Base-by-base conservation (phyloP, 2,113 vertebrate species). In the Chlamydotis undulata region DNA sequence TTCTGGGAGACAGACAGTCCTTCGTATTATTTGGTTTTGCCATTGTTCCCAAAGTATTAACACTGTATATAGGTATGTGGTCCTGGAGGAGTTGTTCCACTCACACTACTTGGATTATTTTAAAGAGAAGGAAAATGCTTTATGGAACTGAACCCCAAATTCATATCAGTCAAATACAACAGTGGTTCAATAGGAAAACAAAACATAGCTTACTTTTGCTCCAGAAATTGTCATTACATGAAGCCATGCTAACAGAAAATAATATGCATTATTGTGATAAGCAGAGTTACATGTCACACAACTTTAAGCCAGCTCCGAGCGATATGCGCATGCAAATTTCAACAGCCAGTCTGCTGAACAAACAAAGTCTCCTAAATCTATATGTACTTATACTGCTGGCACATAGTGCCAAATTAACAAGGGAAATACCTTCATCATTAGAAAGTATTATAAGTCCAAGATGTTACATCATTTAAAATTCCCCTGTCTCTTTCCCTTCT, bases 331-430 rank as follows among this genome's bases (percentile, higher is more conserved):
- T 68, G 87, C 45, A 69, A 81, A 92, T 89, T 95, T 90, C 67
- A 96, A 79, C 88, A 93, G 77, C n/a, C 74, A 60, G 37, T 89
- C 67, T 83, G 63, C 55, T 61, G 35, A 95, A 83, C 23, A 86
- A 49, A 81, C 24, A 61, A 74, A 89, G 43, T 63, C 70, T 79
- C 55, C n/a, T 74, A 50, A 93, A 83, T 76, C 83, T 87, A 19
- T 69, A 16, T 33, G 39, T 71, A 89, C n/a, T 71, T 68, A 43
- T 1, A 35, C 60, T 93, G 60, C 39, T 92, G 83, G 86, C 81
- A 89, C 47, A 64, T 37, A 65, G 4, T 28, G 49, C 49, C 60
- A 53, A 69, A 53, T 83, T 55, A 88, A 80, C 29, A 79, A 83
- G 63, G 47, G 78, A 89, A 89, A 89, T 35, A 50, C 43, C 73